Conservation (phyloP, 2,888 invertebrate genomes). For the Meandrusa payeni region DNA sequence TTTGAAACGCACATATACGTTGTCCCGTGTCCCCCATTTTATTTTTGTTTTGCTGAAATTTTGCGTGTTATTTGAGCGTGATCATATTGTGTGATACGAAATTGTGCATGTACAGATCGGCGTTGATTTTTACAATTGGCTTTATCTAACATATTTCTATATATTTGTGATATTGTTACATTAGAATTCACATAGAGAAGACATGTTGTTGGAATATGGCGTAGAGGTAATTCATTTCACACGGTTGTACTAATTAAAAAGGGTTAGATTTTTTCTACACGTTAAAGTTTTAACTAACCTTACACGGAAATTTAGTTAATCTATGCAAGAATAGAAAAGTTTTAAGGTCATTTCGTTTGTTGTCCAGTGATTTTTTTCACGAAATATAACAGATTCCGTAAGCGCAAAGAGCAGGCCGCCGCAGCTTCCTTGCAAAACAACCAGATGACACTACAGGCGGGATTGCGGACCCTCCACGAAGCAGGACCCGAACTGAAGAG, state of each 20-base stretch:
- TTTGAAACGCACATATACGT: conserved; percentile 39
- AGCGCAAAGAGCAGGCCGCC: conserved; percentile 92
- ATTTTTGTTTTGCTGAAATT: conserved; percentile 33
- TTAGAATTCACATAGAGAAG: conserved; percentile 41
- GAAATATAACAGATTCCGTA: conserved; percentile 87
- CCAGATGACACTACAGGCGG: conserved; percentile 96
- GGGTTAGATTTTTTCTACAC: neutral
- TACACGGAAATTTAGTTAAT: neutral
- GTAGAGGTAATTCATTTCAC: conserved; percentile 11
- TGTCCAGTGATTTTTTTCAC: neutral
- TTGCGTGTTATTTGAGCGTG: conserved; percentile 44
- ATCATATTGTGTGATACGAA: conserved; percentile 30
- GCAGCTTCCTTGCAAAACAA: conserved; percentile 75
- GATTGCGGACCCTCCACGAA: conserved; percentile 96
- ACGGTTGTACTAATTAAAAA: conserved; percentile 1
- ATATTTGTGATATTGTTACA: conserved; percentile 17
- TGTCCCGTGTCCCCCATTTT: neutral
- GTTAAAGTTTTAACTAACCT: neutral
- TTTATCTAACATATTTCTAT: conserved; percentile 29
- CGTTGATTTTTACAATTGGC: conserved; percentile 27
- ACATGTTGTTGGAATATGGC: conserved; percentile 44
- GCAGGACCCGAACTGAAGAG: conserved; percentile 98
- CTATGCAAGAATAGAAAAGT: neutral
- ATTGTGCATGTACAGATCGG: conserved; percentile 28
- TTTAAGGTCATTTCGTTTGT: neutral